These are phyloP conservation scores for Mormyrops boulengeri DNA, from an alignment of 2,797 vertebrate genomes.

Conservation along the genomic window DNA sequence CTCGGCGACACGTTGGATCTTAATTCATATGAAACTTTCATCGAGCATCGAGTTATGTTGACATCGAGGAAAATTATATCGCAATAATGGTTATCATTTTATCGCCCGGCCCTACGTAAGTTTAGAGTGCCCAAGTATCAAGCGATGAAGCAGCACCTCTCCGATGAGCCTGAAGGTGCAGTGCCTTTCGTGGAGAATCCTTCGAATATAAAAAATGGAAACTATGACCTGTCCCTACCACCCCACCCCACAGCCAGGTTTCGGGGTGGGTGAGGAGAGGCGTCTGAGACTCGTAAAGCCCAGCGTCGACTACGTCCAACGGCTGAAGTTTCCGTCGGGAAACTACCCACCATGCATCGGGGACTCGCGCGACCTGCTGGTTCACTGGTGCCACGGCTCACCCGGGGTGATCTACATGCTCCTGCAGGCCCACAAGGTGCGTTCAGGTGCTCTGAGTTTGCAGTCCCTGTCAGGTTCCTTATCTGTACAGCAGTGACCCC, in stretches of 20 bases:
- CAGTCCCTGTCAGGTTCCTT: background rate
- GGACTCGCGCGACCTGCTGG: slow-evolving; percentile 78
- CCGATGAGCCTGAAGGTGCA: background rate
- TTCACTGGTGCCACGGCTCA: slow-evolving; percentile 95
- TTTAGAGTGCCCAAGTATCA: background rate
- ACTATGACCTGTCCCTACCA: background rate
- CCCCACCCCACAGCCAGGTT: slow-evolving; percentile 53
- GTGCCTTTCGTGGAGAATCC: background rate
- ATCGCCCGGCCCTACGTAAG: background rate
- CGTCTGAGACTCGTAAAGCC: slow-evolving; percentile 75
- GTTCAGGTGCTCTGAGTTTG: background rate
- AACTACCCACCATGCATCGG: slow-evolving; percentile 86
- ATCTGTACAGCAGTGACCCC: background rate
- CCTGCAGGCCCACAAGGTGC: slow-evolving; percentile 86
- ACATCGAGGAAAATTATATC: background rate
- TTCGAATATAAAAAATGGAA: background rate
- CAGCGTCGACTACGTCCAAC: slow-evolving; percentile 83
- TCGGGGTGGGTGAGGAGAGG: slow-evolving; percentile 57
- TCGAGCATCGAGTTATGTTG: background rate
- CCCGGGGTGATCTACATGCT: slow-evolving; percentile 94
- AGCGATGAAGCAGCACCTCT: background rate
- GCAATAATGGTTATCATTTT: background rate
- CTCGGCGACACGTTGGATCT: background rate
- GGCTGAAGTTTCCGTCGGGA: slow-evolving; percentile 77
- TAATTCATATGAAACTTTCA: background rate